Evolutionary conservation across 2,113 vertebrate species (phyloP), one percentile per base, ranked within the genome.

Genomic region (Sceloporus undulatus): DNA sequence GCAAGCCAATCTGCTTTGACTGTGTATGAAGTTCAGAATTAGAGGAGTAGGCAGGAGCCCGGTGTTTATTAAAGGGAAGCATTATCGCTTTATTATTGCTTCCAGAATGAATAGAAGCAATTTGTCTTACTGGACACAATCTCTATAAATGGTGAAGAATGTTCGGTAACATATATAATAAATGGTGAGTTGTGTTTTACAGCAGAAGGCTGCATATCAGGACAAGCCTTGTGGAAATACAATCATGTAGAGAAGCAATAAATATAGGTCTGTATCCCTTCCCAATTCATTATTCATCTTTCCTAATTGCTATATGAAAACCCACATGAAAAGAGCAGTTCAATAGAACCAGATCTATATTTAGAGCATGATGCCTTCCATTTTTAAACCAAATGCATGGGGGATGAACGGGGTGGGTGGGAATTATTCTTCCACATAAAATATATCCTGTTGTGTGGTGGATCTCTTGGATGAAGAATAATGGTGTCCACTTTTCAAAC

Each of bases 61-160:
- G 59, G 52, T 90, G 79, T 71, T 91, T 95, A 93, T 92, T 94
- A 94, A 91, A 52, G 0, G 66, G 77, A 94, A 92, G 54, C 85
- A 68, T 92, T 94, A 95, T 94, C 95, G 94, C 82, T 94, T 94
- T 95, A 71, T 95, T 94, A 94, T 94, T 95, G 90, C 84, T 92
- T 91, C 89, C 92, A 66, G 89, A 95, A 88, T 86, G 84, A 94
- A 78, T n/a, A 94, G 86, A 88, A 93, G 87, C 85, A 0, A 82
- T 96, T 91, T 92, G 85, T 96, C 92, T 95, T 96, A 95, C 77
- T 91, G 92, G 90, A 87, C 91, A 95, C 88, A 93, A 79, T 94
- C 86, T 94, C 93, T 95, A 91, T 95, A 92, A 95, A 92, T 92
- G 94, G 94, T 94, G 91, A 92, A 94, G 89, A 90, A 95, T 95